phyloP scores from a whole-genome alignment of 2,888 invertebrate genomes.

The Eustalomyia histrio region DNA sequence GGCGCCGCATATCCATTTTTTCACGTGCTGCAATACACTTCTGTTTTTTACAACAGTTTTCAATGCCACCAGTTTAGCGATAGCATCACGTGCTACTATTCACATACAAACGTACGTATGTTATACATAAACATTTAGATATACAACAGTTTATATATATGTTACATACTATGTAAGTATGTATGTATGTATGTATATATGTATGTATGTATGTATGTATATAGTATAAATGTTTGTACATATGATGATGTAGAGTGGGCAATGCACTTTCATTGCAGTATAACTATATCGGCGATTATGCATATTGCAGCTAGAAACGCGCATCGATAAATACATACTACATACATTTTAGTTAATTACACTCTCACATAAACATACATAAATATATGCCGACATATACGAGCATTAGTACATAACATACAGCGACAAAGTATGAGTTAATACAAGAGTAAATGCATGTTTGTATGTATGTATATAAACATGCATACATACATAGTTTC shows the following conservation, averaged over 20 bases:
- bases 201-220: background rate
- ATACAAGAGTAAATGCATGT: background rate
- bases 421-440: background rate
- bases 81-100: conserved; percentile 56
- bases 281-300: conserved; percentile 24
- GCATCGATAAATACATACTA: conserved; percentile 15
- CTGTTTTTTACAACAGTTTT: conserved; percentile 56
- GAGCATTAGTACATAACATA: background rate
- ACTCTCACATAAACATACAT: conserved; percentile 4
- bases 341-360: background rate
- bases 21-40: conserved; percentile 61
- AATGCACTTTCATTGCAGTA: conserved; percentile 54
- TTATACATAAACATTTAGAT: conserved; percentile 4
- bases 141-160: too few species aligned
- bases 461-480: background rate
- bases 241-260: conserved; percentile 23
- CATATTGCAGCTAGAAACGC: conserved; percentile 47
- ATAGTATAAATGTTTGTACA: too few species aligned
- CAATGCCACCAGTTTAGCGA: conserved; percentile 55
- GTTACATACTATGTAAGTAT: background rate
- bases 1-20: conserved; percentile 62
- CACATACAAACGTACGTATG: background rate
- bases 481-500: background rate
- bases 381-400: conserved; percentile 4
- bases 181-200: conserved; percentile 14